Evolutionary conservation across 2,113 vertebrate genomes (phyloP).

Genomic region (Apeltes quadracus): DNA sequence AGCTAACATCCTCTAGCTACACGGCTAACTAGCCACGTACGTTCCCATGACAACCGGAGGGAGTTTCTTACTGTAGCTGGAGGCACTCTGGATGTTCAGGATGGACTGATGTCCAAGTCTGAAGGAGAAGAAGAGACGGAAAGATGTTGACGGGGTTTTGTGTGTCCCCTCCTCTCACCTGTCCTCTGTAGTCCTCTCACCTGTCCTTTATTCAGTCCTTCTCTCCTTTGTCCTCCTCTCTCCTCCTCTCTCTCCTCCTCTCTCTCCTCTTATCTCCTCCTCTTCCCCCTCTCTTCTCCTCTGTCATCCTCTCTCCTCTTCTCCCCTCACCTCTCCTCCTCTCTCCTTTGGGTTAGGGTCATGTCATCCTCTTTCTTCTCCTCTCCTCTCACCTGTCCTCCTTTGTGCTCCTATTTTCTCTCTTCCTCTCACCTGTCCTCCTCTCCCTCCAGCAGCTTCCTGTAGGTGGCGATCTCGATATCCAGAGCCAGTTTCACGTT

Average conservation of each 20-base stretch:
- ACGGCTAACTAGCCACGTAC: neutral
- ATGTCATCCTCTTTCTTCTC: too few relatives aligned
- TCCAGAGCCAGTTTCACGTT: conserved; percentile 91
- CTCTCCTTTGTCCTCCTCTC: neutral
- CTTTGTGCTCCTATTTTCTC: neutral
- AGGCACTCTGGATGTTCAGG: conserved; percentile 76
- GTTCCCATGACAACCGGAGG: neutral
- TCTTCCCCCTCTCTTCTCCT: neutral
- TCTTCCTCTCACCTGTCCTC: conserved; percentile 83
- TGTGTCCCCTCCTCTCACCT: too few relatives aligned
- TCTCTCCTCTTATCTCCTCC: conserved; percentile 88
- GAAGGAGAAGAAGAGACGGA: neutral
- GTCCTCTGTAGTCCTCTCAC: neutral
- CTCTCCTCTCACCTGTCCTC: neutral
- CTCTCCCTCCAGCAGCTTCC: conserved; percentile 96
- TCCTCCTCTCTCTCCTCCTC: conserved; percentile 83
- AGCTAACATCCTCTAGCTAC: neutral
- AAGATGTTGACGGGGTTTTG: neutral
- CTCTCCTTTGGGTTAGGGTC: too few relatives aligned
- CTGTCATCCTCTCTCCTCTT: conserved; percentile 67
- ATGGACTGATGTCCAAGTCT: conserved; percentile 79
- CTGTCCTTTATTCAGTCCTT: too few relatives aligned
- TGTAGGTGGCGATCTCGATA: conserved; percentile 95
- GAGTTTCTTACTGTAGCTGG: conserved; percentile 74
- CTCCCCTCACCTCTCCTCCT: conserved; percentile 92